Base-by-base conservation (phyloP, 1,140 invertebrate genomes). In the Heliconius congener region DNA sequence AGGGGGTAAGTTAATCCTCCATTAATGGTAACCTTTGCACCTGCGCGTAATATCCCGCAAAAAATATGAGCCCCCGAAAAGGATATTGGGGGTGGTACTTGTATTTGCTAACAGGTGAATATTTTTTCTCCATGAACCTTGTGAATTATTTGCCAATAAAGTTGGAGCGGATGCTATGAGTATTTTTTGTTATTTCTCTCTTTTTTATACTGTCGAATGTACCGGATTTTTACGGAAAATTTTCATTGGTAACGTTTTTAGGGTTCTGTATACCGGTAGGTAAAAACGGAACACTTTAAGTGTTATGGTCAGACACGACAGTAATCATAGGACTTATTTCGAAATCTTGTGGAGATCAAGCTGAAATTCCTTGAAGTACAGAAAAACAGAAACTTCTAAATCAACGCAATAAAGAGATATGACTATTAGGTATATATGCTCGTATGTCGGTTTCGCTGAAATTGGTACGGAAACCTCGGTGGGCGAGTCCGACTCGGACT, bases 21-120 rank as follows among this genome's bases (percentile, higher is more conserved):
- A 82, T 87, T 91, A 91, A 92, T 90, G 90, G 91, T 88, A 90
- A 86, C 87, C 84, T 85, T 85, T 84, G 85, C 91, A 93, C 91
- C 91, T 93, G 90, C 84, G 88, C 83, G 84, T 87, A 87, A 88
- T 88, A 84, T 83, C 73, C 73, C 73, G 60, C 81, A 81, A 81
- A 90, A 91, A 90, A 88, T 91, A 90, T 88, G 84, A 87, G 73
- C 82, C 77, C 74, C 84, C 78, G 81, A 85, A 81, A 82, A 74
- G 55, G 73, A 79, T 78, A 84, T 82, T 81, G 82, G 77, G 74
- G 79, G 78, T 78, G 82, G 79, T 82, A 46, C 42, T 46, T 46
- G 42, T 77, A 74, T 81, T 81, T 81, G 75, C 73, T 60, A 77
- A 77, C 71, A 71, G 60, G 66, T 77, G 55, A 75, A 78, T 39